Evolutionary conservation across 2,888 invertebrate species (phyloP), one percentile per base, ranked within the genome.

Genomic region (Agrenia bidenticulata): DNA sequence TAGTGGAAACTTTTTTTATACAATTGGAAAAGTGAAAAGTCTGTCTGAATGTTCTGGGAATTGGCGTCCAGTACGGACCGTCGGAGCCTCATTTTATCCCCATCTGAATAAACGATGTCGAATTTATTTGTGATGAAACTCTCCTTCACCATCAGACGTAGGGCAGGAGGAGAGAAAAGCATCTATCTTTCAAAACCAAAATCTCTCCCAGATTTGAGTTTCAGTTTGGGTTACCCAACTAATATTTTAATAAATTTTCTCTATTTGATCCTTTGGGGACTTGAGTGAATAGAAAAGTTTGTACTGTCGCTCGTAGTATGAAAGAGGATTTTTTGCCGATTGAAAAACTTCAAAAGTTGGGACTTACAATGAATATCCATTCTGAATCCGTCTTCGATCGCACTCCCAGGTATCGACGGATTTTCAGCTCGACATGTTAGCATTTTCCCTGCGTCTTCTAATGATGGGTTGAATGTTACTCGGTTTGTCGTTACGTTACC

Each of bases 331-430:
- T 45, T 15, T n/a, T 45, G 45, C 45, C 19, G 55, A 32, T 24
- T 4, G 23, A 26, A 32, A 45, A 45, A 45, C n/a, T 45, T 45
- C 45, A 45, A 17, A 45, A 45, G 45, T 45, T 45, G 45, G 15
- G 19, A 87, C 92, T 90, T 83, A 92, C 92, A 92, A 79, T 90
- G 86, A 77, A 93, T 89, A 81, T 88, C 87, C 77, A 92, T 84
- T 79, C 87, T 87, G 89, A 90, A 90, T 67, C 85, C 86, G 78
- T 90, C 89, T 80, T 78, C 78, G 55, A 89, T 84, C 42, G 87
- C 86, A 49, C 89, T 87, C 78, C 88, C 87, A 1, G 87, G 85
- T 77, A 92, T 87, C 77, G 85, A 84, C 62, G 87, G 84, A 78
- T 91, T 90, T 76, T 89, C 89, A 11, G 88, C 90, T 63, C 88